Conservation (phyloP, 2,888 invertebrate genomes). For the Limenitis camilla region DNA sequence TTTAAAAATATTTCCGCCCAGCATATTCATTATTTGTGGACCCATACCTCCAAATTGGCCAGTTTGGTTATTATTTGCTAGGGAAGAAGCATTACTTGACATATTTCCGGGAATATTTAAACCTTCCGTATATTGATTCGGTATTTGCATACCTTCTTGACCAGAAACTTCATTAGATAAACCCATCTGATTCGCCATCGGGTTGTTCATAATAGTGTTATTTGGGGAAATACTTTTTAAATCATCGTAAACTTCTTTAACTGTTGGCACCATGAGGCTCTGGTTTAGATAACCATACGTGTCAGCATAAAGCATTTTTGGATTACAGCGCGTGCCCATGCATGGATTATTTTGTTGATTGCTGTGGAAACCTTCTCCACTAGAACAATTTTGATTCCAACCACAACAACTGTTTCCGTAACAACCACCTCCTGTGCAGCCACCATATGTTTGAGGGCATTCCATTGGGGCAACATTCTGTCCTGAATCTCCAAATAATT, state of each 20-base stretch:
- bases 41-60: slow-evolving; percentile 45
- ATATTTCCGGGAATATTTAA: background rate
- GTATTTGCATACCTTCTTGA: background rate
- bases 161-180: slow-evolving; percentile 20
- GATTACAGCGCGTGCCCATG: slow-evolving; percentile 45
- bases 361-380: slow-evolving; percentile 35
- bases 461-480: slow-evolving; percentile 14
- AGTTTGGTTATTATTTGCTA: slow-evolving; percentile 6
- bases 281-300: slow-evolving; percentile 55
- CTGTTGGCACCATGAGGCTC: slow-evolving; percentile 58
- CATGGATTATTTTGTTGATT: slow-evolving; percentile 24
- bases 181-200: slow-evolving; percentile 46
- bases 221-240: slow-evolving; percentile 48
- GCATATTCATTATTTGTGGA: slow-evolving; percentile 52
- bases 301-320: slow-evolving; percentile 51
- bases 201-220: slow-evolving; percentile 52
- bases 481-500: slow-evolving; percentile 46
- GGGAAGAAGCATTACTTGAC: slow-evolving; percentile 3
- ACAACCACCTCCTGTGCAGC: slow-evolving; percentile 37
- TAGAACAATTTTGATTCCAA: slow-evolving; percentile 29
- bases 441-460: slow-evolving; percentile 31
- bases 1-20: slow-evolving; percentile 31
- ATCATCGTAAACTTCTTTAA: slow-evolving; percentile 61
- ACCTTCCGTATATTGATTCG: background rate
- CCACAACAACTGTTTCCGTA: slow-evolving; percentile 35